Percentiles rank a stretch among this genome's conserved stretches.
These are phyloP conservation scores for Zaprionus lachaisei DNA, from an alignment of 1,140 invertebrate genomes.

Conservation along the genomic window DNA sequence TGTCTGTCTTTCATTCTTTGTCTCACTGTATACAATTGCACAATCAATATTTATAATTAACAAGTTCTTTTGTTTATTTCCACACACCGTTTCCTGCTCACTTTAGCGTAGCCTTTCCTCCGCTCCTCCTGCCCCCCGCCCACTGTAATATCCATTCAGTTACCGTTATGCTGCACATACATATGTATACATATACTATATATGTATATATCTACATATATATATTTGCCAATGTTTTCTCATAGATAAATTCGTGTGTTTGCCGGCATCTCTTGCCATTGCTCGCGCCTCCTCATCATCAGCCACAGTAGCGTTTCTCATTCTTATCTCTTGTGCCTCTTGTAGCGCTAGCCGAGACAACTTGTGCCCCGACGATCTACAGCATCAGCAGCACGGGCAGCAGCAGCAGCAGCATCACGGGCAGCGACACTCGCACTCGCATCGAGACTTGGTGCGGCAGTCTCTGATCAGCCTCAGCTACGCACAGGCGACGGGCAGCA, in stretches of 20 bases:
- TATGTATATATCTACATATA: neutral
- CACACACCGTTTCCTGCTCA: slow-evolving; percentile 72
- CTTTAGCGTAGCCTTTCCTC: slow-evolving; percentile 65
- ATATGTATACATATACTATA: neutral
- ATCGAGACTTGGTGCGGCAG: slow-evolving; percentile 81
- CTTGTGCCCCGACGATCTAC: slow-evolving; percentile 79
- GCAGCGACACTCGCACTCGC: slow-evolving; percentile 78
- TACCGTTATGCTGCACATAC: slow-evolving; percentile 26
- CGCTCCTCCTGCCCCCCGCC: neutral
- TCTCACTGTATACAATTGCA: slow-evolving; percentile 51
- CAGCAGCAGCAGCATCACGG: slow-evolving; percentile 63
- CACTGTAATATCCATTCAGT: neutral
- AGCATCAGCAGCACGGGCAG: slow-evolving; percentile 69
- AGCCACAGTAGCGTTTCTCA: slow-evolving; percentile 52
- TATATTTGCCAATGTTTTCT: slow-evolving; percentile 48
- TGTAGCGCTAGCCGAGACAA: slow-evolving; percentile 82
- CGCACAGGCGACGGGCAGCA: slow-evolving; percentile 62
- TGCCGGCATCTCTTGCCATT: slow-evolving; percentile 54
- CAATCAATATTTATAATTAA: slow-evolving; percentile 82
- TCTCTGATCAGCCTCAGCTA: slow-evolving; percentile 82
- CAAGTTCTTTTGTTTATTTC: slow-evolving; percentile 76
- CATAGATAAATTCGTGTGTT: slow-evolving; percentile 76
- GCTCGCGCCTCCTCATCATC: slow-evolving; percentile 24
- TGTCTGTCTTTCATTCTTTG: neutral
- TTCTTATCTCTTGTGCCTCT: slow-evolving; percentile 63